phyloP scores from a whole-genome alignment of 2,888 invertebrate genomes.

The Drosophila atripex region DNA sequence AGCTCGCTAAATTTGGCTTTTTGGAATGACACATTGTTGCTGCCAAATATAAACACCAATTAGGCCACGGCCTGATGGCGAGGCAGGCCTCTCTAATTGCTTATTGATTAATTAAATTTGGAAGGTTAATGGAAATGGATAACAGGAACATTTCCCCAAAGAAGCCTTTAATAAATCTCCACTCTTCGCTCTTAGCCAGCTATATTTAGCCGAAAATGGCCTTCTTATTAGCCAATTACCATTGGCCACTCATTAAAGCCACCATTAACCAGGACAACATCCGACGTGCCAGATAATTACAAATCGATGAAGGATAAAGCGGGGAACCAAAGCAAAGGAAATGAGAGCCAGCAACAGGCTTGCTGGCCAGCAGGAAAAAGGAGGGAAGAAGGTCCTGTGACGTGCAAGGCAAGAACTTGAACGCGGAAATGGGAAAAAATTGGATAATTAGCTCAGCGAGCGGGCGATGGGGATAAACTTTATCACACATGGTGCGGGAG shows the following conservation, averaged over 20 bases:
- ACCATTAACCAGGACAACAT: constrained; percentile 30
- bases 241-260: constrained; percentile 43
- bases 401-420: constrained; percentile 18
- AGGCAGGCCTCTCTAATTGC: constrained; percentile 14
- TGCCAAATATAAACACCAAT: constrained; percentile 26
- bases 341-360: constrained; percentile 30
- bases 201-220: neutral
- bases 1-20: constrained; percentile 45
- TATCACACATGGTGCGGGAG: neutral
- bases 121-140: constrained; percentile 5
- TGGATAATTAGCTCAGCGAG: constrained; percentile 51
- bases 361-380: neutral
- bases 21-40: constrained; percentile 44
- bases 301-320: constrained; percentile 49
- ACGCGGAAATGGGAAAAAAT: constrained; percentile 44
- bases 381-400: constrained; percentile 1
- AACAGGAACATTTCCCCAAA: constrained; percentile 5
- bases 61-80: neutral
- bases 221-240: neutral
- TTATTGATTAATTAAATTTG: constrained; percentile 23
- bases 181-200: neutral
- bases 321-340: neutral
- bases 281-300: constrained; percentile 45
- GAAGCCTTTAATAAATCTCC: no score
- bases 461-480: constrained; percentile 6